These are phyloP conservation scores for Parazoanthus atlanticus DNA, from an alignment of 92 coral and sea anemone species.

Conservation along the genomic window DNA sequence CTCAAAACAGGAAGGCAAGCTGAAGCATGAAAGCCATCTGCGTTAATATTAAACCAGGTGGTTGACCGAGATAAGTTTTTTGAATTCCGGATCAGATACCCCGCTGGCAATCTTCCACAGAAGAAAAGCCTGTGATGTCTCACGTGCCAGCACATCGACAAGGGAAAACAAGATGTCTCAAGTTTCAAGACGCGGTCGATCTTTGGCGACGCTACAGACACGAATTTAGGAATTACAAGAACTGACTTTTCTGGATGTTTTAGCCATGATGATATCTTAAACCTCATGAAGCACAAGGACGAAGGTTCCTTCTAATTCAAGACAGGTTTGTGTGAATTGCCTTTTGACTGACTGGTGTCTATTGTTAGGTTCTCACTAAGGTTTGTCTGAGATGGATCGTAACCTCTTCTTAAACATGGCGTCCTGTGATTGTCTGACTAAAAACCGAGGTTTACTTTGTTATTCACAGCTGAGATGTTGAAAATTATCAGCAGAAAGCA, in stretches of 20 bases:
- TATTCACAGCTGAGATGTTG: neutral
- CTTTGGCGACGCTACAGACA: neutral
- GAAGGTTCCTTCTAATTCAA: neutral
- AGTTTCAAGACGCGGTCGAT: conserved; percentile 21
- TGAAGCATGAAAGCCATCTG: neutral
- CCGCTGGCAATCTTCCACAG: conserved; percentile 12
- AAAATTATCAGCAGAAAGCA: neutral
- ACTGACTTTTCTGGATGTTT: neutral
- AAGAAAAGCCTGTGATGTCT: neutral
- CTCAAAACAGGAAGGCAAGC: neutral
- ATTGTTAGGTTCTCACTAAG: neutral
- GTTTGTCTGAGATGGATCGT: neutral
- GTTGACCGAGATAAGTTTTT: conserved; percentile 2
- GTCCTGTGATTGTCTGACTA: conserved; percentile 18
- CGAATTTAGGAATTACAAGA: too few relatives aligned
- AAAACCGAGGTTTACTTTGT: neutral
- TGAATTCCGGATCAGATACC: conserved; percentile 20
- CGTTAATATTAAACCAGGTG: conserved; percentile 35
- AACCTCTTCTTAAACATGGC: conserved; percentile 21
- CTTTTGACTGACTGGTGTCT: conserved; percentile 3
- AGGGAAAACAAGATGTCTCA: neutral
- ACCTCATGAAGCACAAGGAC: neutral
- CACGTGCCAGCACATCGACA: conserved; percentile 32
- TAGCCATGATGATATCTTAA: neutral
- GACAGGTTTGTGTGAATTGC: conserved; percentile 28